phyloP scores from a whole-genome alignment of 2,113 vertebrate genomes.

The Eudorcas thomsonii region DNA sequence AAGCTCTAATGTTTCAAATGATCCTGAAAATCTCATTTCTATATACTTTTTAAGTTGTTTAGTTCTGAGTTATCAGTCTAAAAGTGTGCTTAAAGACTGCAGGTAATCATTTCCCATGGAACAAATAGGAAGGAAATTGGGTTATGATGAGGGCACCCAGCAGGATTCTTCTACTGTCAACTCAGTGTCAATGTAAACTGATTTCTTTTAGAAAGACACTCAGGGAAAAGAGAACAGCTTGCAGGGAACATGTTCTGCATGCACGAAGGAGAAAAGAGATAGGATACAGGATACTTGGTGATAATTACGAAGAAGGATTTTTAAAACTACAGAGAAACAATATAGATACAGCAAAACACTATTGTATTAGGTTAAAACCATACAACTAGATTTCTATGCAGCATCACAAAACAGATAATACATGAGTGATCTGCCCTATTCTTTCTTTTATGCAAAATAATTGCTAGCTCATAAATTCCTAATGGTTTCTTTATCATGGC shows the following conservation, averaged over 20 bases:
- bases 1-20: slow-evolving; percentile 72
- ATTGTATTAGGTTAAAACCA: slow-evolving; percentile 65
- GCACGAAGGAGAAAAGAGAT: slow-evolving; percentile 81
- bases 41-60: slow-evolving; percentile 81
- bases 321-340: neutral
- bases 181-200: slow-evolving; percentile 86
- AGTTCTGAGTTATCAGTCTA: slow-evolving; percentile 83
- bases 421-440: slow-evolving; percentile 39
- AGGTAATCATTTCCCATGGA: slow-evolving; percentile 84
- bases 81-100: slow-evolving; percentile 83
- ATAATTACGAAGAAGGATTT: slow-evolving; percentile 81
- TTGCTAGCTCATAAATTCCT: slow-evolving; percentile 65
- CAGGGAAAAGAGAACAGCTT: slow-evolving; percentile 87
- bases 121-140: slow-evolving; percentile 87
- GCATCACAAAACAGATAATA: slow-evolving; percentile 65
- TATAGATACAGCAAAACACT: slow-evolving; percentile 67
- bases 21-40: slow-evolving; percentile 80
- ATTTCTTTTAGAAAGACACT: slow-evolving; percentile 87
- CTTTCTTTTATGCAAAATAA: slow-evolving; percentile 74
- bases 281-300: slow-evolving; percentile 80
- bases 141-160: slow-evolving; percentile 85
- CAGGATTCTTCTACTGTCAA: slow-evolving; percentile 83
- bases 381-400: slow-evolving; percentile 51
- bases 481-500: slow-evolving; percentile 65
- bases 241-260: slow-evolving; percentile 87